Evolutionary conservation across 2,113 vertebrate genomes (phyloP).

Genomic region (Naja naja): DNA sequence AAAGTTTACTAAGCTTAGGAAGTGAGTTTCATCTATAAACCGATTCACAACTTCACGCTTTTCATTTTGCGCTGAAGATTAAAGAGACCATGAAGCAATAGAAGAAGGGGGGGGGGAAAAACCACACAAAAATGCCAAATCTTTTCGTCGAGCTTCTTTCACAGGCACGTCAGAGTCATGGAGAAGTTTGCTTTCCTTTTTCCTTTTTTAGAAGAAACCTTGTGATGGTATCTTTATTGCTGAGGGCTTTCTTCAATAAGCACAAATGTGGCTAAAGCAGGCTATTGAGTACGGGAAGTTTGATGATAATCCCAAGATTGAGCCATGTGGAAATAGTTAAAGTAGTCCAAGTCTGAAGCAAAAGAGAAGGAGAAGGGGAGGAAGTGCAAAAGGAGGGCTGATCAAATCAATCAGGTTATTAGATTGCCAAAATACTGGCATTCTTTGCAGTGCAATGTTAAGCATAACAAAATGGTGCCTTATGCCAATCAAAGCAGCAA

Average conservation of each 20-base stretch:
- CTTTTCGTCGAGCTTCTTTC: conserved; percentile 34
- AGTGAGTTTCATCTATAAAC: conserved; percentile 49
- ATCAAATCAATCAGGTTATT: conserved; percentile 49
- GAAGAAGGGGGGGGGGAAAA: conserved; percentile 11
- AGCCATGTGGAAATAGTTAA: conserved; percentile 55
- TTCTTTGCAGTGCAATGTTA: conserved; percentile 57
- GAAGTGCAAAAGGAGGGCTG: conserved; percentile 42
- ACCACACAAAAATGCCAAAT: conserved; percentile 20
- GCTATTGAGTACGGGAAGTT: not conserved
- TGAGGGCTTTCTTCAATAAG: conserved; percentile 27
- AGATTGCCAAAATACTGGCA: conserved; percentile 64
- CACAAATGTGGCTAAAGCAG: not conserved
- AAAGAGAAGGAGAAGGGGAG: conserved; percentile 32
- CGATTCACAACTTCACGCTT: conserved; percentile 53
- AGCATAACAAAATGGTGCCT: conserved; percentile 24
- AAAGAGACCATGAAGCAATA: conserved; percentile 42
- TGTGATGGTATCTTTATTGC: conserved; percentile 14
- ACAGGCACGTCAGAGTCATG: conserved; percentile 32
- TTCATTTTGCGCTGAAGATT: conserved; percentile 52
- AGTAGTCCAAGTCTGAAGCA: conserved; percentile 34
- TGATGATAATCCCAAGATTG: conserved; percentile 34
- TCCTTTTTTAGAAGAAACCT: not conserved
- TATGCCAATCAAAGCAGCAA: conserved; percentile 46
- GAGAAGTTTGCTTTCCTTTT: not conserved
- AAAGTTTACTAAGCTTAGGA: conserved; percentile 47